A percentile compares a stretch with the other conserved stretches of the same genome.
Conservation (phyloP, 37 sponge, comb jelly and placozoan genomes). For the Halisarca cf. caerulea region DNA sequence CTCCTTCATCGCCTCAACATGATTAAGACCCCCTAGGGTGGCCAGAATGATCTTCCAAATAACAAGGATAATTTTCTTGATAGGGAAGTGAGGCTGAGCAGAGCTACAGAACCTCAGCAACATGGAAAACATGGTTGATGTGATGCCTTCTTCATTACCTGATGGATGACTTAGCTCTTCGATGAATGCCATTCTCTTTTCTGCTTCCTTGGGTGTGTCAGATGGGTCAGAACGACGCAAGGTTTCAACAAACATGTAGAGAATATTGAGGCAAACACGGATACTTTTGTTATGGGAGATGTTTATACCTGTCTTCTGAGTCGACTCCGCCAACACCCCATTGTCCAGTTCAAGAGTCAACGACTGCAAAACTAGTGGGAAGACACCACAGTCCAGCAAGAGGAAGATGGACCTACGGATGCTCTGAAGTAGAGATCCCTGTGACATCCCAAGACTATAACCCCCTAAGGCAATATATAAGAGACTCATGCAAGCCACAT, state of each 20-base stretch:
- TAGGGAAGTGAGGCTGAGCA: conserved; percentile 75
- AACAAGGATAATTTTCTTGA: conserved; percentile 83
- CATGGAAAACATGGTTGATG: conserved; percentile 73
- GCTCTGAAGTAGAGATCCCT: neutral
- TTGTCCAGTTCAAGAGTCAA: conserved; percentile 63
- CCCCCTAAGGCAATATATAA: conserved; percentile 74
- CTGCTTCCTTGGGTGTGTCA: conserved; percentile 44
- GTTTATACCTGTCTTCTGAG: conserved; percentile 53
- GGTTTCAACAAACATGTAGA: conserved; percentile 80
- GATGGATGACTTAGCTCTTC: conserved; percentile 54
- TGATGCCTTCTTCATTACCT: conserved; percentile 50
- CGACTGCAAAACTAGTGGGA: conserved; percentile 47
- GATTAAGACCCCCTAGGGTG: conserved; percentile 72
- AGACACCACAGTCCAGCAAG: conserved; percentile 60
- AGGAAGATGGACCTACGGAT: conserved; percentile 53
- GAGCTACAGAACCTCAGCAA: conserved; percentile 85
- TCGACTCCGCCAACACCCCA: conserved; percentile 37
- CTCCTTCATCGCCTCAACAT: conserved; percentile 53
- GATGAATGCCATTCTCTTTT: conserved; percentile 52
- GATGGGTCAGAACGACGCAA: conserved; percentile 26
- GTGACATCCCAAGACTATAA: conserved; percentile 41
- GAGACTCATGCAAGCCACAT: conserved; percentile 52
- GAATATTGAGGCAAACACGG: conserved; percentile 69
- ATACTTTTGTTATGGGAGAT: conserved; percentile 74
- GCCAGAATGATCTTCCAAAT: conserved; percentile 84